Evolutionary conservation across 2,113 vertebrate genomes (phyloP).

Genomic region (Hippocampus abdominalis): DNA sequence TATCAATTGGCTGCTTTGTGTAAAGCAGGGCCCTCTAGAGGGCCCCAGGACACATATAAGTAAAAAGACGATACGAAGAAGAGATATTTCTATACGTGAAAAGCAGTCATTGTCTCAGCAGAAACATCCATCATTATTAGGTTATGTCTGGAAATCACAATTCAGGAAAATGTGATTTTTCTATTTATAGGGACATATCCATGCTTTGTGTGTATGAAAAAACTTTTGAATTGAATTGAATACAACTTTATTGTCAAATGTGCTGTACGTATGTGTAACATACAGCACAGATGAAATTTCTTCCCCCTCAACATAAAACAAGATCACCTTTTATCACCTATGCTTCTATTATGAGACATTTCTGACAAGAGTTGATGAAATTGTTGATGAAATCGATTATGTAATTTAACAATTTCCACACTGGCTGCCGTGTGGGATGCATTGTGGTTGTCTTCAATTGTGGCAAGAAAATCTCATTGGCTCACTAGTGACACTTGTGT

Average conservation of each 20-base stretch:
- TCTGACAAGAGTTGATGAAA: not conserved
- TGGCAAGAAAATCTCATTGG: not conserved
- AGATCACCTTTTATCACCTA: not conserved
- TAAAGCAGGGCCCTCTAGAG: slow-evolving; percentile 23
- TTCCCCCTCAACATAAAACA: too few relatives aligned
- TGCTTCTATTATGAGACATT: not conserved
- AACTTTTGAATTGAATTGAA: too few relatives aligned
- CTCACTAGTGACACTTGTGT: not conserved
- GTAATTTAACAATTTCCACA: not conserved
- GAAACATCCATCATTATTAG: slow-evolving; percentile 8
- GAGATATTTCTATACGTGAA: slow-evolving; percentile 13
- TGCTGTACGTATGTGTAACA: too few relatives aligned
- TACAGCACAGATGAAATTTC: too few relatives aligned
- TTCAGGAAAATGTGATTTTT: not conserved
- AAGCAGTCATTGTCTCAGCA: slow-evolving; percentile 1
- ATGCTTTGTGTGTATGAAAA: too few relatives aligned
- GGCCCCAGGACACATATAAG: slow-evolving; percentile 34
- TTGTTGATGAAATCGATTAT: not conserved
- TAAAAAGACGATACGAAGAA: slow-evolving; percentile 3
- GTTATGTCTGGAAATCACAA: slow-evolving; percentile 5
- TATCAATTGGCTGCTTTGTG: slow-evolving; percentile 47
- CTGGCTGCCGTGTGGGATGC: not conserved
- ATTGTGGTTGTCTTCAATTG: not conserved
- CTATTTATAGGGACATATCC: not conserved
- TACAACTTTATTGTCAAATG: too few relatives aligned